Evolutionary conservation across 2,797 vertebrate species (phyloP).

Genomic region (Gymnoscopelus braueri): DNA sequence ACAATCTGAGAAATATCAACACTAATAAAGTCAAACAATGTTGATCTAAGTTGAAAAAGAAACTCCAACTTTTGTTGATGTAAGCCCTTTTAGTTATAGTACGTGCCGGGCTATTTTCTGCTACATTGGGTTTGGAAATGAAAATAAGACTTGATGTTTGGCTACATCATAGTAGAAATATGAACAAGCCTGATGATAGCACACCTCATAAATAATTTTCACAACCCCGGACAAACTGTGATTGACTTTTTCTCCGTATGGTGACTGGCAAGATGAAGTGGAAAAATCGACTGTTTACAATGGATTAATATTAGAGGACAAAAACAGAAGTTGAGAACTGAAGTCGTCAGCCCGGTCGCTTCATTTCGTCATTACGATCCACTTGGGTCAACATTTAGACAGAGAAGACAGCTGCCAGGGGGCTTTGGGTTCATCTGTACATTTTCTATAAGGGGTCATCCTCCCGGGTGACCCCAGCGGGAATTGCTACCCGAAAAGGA

Average conservation of each 20-base stretch:
- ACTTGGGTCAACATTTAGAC: slow-evolving; percentile 34
- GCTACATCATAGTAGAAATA: slow-evolving; percentile 49
- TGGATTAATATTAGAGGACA: slow-evolving; percentile 27
- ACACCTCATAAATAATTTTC: slow-evolving; percentile 47
- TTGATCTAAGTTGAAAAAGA: slow-evolving; percentile 60
- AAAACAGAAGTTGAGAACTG: slow-evolving; percentile 31
- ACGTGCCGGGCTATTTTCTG: slow-evolving; percentile 56
- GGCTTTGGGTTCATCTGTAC: slow-evolving; percentile 67
- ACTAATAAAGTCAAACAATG: slow-evolving; percentile 67
- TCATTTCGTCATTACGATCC: slow-evolving; percentile 30
- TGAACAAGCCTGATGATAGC: slow-evolving; percentile 37
- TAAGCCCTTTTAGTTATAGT: slow-evolving; percentile 47
- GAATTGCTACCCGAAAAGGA: slow-evolving; percentile 78
- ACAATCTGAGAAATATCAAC: slow-evolving; percentile 66
- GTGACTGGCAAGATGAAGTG: slow-evolving; percentile 38
- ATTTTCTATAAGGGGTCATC: slow-evolving; percentile 63
- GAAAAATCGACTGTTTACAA: slow-evolving; percentile 42
- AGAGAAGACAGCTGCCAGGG: slow-evolving; percentile 28
- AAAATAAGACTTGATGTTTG: slow-evolving; percentile 56
- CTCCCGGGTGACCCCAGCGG: slow-evolving; percentile 63
- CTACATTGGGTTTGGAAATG: slow-evolving; percentile 67
- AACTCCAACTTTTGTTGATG: slow-evolving; percentile 42
- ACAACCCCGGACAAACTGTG: slow-evolving; percentile 30
- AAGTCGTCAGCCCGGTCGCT: slow-evolving; percentile 40
- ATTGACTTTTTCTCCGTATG: slow-evolving; percentile 44